Evolutionary conservation across 2,888 invertebrate genomes (phyloP).

Genomic region (Lacanobia oleracea): DNA sequence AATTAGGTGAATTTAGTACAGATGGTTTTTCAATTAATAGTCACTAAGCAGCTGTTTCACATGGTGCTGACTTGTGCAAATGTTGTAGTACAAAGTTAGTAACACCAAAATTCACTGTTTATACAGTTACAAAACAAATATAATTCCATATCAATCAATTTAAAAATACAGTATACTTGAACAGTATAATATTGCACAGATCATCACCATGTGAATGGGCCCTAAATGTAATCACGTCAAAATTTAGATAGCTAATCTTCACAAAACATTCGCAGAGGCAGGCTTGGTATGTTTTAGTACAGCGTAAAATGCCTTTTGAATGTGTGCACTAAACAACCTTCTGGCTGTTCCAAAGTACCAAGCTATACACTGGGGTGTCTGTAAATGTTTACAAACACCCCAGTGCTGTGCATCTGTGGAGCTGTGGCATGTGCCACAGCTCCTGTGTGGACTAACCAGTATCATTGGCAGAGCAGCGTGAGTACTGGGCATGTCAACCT

Average conservation of each 20-base stretch:
- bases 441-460: not conserved
- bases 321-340: not conserved
- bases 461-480: not conserved
- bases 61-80: not conserved
- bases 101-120: no score
- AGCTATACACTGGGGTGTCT: not conserved
- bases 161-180: no score
- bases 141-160: no score
- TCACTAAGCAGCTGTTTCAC: not conserved
- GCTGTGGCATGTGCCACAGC: no score
- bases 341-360: not conserved
- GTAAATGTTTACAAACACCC: no score
- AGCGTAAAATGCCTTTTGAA: not conserved
- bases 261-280: conserved; percentile 24
- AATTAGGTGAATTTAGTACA: not conserved
- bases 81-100: not conserved
- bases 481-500: not conserved
- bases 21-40: not conserved
- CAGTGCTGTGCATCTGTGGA: no score
- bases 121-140: not conserved
- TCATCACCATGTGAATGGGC: not conserved
- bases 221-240: not conserved
- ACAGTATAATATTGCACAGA: not conserved
- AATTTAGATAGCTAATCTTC: not conserved
- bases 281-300: not conserved